Base-by-base conservation (phyloP, 2,888 invertebrate species). In the Lithophane leautieri region DNA sequence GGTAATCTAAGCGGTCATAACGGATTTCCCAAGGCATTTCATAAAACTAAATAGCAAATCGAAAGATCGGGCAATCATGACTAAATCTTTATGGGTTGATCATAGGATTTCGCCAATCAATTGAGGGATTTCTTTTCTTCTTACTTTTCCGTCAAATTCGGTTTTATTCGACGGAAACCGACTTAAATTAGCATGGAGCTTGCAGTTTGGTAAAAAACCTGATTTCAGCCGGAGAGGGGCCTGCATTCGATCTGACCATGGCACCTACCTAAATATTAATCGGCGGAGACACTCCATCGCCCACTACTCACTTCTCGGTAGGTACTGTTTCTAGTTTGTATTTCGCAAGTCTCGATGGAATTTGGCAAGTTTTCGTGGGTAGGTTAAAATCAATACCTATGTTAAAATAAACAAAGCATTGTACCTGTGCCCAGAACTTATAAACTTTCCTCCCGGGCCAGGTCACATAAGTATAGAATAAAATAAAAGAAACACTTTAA, bases 191-290 rank as follows among this genome's bases (percentile, higher is more conserved):
- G 7, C 16, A 22, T 62, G 8, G 9, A 65, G 14, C 42, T 40
- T 9, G 19, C 28, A 16, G 34, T 54, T 47, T 22, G n/a, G 47
- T 28, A 62, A 22, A 34, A 34, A 67, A 34, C 28, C 54, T 65
- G 22, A 50, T n/a, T 60, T 14, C 1, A 25, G 16, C 28, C n/a
- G 12, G 42, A 61, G 52, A 67, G 63, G 61, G 61, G 52, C 9
- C 28, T 68, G 61, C 61, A 76, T 74, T 76, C 42, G 14, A 16
- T 44, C 42, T 42, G 25, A 63, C 25, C 54, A 34, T 16, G 25
- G 52, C 42, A 71, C 16, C 58, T 60, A 22, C 52, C 63, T 74
- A 79, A 83, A 83, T 70, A 83, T 67, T 76, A 62, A 73, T 67
- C 71, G 74, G 65, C 61, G 28, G 28, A 65, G 72, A 68, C 76